Base-by-base conservation (phyloP, 2,888 invertebrate species). In the Rapana venosa region DNA sequence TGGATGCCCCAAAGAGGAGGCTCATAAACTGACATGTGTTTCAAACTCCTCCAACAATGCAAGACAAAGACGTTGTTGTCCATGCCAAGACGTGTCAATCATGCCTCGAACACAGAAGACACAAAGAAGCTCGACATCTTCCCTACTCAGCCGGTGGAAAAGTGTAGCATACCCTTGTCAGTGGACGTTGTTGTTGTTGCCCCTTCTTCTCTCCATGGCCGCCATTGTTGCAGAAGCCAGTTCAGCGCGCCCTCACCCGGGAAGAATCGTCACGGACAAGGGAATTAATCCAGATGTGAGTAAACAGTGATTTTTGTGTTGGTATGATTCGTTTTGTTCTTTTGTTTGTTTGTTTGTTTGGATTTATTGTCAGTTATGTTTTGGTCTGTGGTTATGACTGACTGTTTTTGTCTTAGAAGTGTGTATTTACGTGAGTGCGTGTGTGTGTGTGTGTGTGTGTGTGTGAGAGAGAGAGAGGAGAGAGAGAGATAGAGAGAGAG, bases 231-330 rank as follows among this genome's bases (percentile, higher is more conserved):
- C 35, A n/a, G 70, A 74, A 74, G 79, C 35, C 35, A 32, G 79
- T 35, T 15, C 79, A 35, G n/a, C 74, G 11, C 79, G 35, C 35
- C 79, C 32, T 4, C 79, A 32, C 79, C 79, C 79, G 79, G 79
- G 32, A 13, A 79, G 15, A 79, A 79, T 79, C 79, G 35, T 79
- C 79, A 79, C 79, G 15, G 22, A 35, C 79, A 79, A 79, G 79
- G 79, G 79, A 13, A 79, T 79, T 35, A 79, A 79, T 22, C 79
- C 79, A 79, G 79, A 79, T 32, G 79, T 79, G 35, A 79, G 79
- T 79, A 66, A 66, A 2, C 4, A 66, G 20, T 22, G 5, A 66
- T 66, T 47, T 47, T 47, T 47, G 47, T 47, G 47, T 47, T 47
- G 2, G 47, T 47, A 5, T 47, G 2, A 8, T 47, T 47, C 8